phyloP scores from a whole-genome alignment of 2,888 invertebrate genomes.

The Tillus elongatus region DNA sequence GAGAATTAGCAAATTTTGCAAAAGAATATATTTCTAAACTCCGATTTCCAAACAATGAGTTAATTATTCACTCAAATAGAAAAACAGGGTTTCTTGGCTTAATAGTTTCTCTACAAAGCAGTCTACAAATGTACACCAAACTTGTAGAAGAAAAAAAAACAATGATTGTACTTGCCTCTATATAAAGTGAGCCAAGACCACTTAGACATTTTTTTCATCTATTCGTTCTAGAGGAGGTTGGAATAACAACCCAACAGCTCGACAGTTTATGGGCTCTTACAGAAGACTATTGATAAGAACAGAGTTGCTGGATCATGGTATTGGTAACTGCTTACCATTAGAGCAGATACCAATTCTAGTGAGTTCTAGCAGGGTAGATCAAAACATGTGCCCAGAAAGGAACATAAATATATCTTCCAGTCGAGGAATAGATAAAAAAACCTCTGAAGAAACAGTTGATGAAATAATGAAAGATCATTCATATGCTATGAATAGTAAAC shows the following conservation, averaged over 20 bases:
- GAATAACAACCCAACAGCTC: conserved; percentile 21
- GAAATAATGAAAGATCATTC: no score
- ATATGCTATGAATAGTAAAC: no score
- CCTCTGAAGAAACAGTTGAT: no score
- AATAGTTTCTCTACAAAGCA: not conserved
- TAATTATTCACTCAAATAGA: conserved; percentile 4
- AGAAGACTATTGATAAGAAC: conserved; percentile 17
- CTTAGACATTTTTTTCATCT: conserved; percentile 17
- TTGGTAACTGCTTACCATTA: conserved; percentile 18
- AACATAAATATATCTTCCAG: no score
- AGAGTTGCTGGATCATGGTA: conserved; percentile 15
- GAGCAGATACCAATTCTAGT: conserved; percentile 16
- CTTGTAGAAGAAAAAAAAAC: conserved; percentile 10
- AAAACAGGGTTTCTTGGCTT: conserved; percentile 9
- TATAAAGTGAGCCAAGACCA: conserved; percentile 20
- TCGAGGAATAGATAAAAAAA: no score
- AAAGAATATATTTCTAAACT: not conserved
- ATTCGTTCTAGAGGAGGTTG: conserved; percentile 19
- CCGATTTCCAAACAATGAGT: not conserved
- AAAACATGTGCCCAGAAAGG: no score
- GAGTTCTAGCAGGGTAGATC: conserved; percentile 13
- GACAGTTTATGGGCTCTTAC: conserved; percentile 18
- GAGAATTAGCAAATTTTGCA: not conserved
- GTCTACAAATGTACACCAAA: not conserved
- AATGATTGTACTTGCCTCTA: conserved; percentile 15